Conservation (phyloP, 2,888 invertebrate species). For the Molanna angustata region DNA sequence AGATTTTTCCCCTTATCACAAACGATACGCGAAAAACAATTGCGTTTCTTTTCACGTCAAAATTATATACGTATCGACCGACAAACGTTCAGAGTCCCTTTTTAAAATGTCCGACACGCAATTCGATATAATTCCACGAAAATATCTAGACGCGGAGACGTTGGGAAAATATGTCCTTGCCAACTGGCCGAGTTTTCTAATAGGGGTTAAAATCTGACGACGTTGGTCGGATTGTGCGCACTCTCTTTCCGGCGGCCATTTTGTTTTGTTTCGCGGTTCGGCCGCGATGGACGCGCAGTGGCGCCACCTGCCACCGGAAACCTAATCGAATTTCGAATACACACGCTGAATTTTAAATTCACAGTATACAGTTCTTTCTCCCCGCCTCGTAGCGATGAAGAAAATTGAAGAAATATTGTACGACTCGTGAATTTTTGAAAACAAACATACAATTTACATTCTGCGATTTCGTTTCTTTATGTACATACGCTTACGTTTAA, state of each 20-base stretch:
- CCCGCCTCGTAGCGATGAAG: too few species aligned
- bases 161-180: slow-evolving; percentile 8
- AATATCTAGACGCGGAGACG: background rate
- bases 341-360: slow-evolving; percentile 33
- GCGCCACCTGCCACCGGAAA: slow-evolving; percentile 18
- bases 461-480: too few species aligned
- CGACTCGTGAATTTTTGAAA: too few species aligned
- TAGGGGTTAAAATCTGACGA: slow-evolving; percentile 15
- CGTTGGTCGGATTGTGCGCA: slow-evolving; percentile 3
- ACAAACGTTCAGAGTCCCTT: background rate
- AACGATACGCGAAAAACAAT: background rate
- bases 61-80: background rate
- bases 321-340: slow-evolving; percentile 31
- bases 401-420: too few species aligned
- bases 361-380: slow-evolving; percentile 19
- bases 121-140: background rate
- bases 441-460: too few species aligned
- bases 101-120: background rate
- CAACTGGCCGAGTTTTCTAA: slow-evolving; percentile 14
- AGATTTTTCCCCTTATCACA: slow-evolving; percentile 14
- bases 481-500: too few species aligned
- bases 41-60: background rate
- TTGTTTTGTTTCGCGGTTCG: slow-evolving; percentile 11
- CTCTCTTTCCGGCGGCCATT: slow-evolving; percentile 12
- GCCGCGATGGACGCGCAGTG: slow-evolving; percentile 24